Conservation (phyloP, 2,113 vertebrate genomes). For the Labeo catla region DNA sequence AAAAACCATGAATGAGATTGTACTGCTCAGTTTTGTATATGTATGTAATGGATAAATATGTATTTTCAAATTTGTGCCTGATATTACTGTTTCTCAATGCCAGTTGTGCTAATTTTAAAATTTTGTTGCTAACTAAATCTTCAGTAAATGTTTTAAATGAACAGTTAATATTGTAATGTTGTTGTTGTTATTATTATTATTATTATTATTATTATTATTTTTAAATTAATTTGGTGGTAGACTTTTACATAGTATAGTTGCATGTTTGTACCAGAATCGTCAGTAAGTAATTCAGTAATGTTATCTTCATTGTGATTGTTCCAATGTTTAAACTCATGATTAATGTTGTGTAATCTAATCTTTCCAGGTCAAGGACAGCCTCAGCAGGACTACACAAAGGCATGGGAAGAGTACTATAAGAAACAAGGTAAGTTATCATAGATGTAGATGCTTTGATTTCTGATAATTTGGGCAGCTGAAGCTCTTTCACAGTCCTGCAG, state of each 20-base stretch:
- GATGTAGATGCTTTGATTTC: neutral
- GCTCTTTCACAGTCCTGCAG: conserved; percentile 56
- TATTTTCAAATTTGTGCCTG: neutral
- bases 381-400: conserved; percentile 83
- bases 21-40: neutral
- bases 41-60: neutral
- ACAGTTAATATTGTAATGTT: neutral
- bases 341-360: conserved; percentile 24
- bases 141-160: neutral
- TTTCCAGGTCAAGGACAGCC: conserved; percentile 81
- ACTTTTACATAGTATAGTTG: neutral
- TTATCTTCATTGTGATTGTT: neutral
- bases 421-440: conserved; percentile 75
- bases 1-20: neutral
- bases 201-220: too few species aligned
- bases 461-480: conserved; percentile 62
- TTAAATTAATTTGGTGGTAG: neutral
- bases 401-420: conserved; percentile 84
- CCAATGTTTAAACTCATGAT: neutral
- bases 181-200: too few species aligned
- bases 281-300: neutral
- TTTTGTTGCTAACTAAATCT: neutral
- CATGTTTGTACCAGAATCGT: neutral
- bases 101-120: neutral
- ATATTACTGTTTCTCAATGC: neutral